These are phyloP conservation scores for Sylvicola cinctus DNA, from an alignment of 2,888 invertebrate genomes.

Conservation along the genomic window DNA sequence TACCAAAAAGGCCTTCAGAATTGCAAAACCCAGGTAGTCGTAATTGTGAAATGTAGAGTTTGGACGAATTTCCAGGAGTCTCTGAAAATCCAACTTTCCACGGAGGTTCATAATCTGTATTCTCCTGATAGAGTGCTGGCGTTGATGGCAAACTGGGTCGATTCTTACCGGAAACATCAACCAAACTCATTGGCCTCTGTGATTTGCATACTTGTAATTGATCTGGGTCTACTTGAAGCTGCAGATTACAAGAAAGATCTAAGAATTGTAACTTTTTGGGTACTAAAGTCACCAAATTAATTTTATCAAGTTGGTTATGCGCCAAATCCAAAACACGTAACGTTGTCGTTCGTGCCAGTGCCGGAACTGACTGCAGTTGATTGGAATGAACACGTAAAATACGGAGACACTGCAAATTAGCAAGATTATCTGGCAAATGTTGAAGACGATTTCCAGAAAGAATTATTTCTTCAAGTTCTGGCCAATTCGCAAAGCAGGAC, in stretches of 20 bases:
- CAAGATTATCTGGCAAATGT: conserved; percentile 53
- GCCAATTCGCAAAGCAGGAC: conserved; percentile 53
- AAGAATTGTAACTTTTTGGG: conserved; percentile 67
- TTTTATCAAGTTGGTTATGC: conserved; percentile 62
- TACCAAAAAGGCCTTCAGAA: conserved; percentile 59
- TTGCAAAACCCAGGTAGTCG: conserved; percentile 60
- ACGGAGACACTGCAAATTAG: conserved; percentile 44
- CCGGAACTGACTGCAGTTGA: conserved; percentile 50
- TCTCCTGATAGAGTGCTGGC: conserved; percentile 28
- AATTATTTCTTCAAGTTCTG: conserved; percentile 59
- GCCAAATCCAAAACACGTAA: conserved; percentile 66
- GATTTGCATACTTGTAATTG: conserved; percentile 63
- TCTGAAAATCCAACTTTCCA: conserved; percentile 76
- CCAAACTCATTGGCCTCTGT: conserved; percentile 58
- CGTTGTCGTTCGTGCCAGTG: conserved; percentile 49
- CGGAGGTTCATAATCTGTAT: conserved; percentile 39
- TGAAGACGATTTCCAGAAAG: conserved; percentile 63
- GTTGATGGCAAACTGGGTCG: conserved; percentile 39
- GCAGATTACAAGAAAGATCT: conserved; percentile 65
- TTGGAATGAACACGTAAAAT: conserved; percentile 69
- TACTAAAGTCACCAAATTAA: conserved; percentile 53
- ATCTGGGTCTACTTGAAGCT: conserved; percentile 62
- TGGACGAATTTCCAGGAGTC: conserved; percentile 51
- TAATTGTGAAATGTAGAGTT: conserved; percentile 57
- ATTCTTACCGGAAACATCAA: conserved; percentile 69